Base-by-base conservation (phyloP, 2,888 invertebrate species). In the Macroteleia sp. region DNA sequence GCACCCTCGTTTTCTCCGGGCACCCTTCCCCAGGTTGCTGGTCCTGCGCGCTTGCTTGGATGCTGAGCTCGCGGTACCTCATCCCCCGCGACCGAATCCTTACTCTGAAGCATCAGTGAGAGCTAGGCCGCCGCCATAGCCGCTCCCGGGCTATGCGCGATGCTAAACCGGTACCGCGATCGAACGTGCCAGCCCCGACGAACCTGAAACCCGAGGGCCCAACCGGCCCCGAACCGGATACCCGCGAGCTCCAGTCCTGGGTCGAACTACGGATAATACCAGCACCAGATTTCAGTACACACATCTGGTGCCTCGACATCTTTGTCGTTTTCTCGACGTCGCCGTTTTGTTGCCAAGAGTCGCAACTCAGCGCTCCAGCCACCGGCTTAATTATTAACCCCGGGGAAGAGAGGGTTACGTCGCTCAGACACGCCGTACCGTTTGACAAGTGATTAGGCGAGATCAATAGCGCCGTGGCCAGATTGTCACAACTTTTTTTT, bases 81-180 rank as follows among this genome's bases (percentile, higher is more conserved):
- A n/a, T n/a, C 73, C 75, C 44, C 28, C 36, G 25, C 81, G 77
- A 80, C 69, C 69, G 79, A 76, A 80, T 74, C 70, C 61, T 74
- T 77, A 66, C 77, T 66, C 78, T 69, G 79, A 79, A 73, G 80
- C 83, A 86, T 85, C 86, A 90, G 90, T 90, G 88, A 91, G 92
- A 91, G 90, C 90, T 89, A 87, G 89, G 90, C 89, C 87, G 90
- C 88, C 90, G 91, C 88, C 89, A 92, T 88, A 91, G 91, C 87
- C 91, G 92, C 86, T 91, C 91, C 86, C 91, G 89, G 87, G 89
- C 84, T 44, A 67, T 34, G 56, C 57, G 36, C n/a, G 57, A 61
- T 14, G 59, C 30, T 17, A 32, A 62, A 64, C 67, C 73, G 77
- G 73, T 78, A 36, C 34, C 59, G 64, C 50, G 64, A 56, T 66